Percentiles rank a stretch among this genome's conserved stretches.
Evolutionary conservation across 2,113 vertebrate genomes (phyloP).

Genomic region (Arenaria interpres): DNA sequence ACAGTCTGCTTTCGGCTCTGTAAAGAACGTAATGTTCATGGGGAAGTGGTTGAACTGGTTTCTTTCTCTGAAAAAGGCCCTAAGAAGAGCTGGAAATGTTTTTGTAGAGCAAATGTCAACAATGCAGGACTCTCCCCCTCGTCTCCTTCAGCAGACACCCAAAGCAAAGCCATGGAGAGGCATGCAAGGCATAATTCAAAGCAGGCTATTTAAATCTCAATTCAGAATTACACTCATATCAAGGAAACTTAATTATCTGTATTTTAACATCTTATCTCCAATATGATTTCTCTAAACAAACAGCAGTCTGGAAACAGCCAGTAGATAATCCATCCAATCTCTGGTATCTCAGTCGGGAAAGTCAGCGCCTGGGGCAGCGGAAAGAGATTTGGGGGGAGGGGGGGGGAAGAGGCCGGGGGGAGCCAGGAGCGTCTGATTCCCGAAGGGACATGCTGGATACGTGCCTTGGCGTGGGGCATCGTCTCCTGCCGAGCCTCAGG

Average conservation of each 20-base stretch:
- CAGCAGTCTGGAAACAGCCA: conserved; percentile 40
- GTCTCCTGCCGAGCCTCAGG: neutral
- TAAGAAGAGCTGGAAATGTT: conserved; percentile 59
- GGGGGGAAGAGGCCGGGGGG: neutral
- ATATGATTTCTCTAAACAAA: conserved; percentile 58
- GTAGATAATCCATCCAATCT: conserved; percentile 25
- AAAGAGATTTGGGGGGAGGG: neutral
- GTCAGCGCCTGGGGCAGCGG: neutral
- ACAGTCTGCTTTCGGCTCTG: neutral
- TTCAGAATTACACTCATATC: conserved; percentile 19
- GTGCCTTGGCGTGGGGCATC: neutral
- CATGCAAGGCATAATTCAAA: neutral
- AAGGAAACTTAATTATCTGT: conserved; percentile 51
- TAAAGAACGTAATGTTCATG: neutral
- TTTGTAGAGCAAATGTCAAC: conserved; percentile 62
- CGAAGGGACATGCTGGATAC: neutral
- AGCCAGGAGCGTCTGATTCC: neutral
- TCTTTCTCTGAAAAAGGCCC: conserved; percentile 39
- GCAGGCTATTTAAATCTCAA: conserved; percentile 48
- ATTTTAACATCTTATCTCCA: conserved; percentile 60
- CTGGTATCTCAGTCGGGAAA: neutral
- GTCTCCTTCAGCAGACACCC: neutral
- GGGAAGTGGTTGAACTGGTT: conserved; percentile 61
- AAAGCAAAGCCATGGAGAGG: neutral
- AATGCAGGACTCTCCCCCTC: conserved; percentile 11